Conservation (phyloP, 2,888 invertebrate genomes). For the Lasius platythorax region DNA sequence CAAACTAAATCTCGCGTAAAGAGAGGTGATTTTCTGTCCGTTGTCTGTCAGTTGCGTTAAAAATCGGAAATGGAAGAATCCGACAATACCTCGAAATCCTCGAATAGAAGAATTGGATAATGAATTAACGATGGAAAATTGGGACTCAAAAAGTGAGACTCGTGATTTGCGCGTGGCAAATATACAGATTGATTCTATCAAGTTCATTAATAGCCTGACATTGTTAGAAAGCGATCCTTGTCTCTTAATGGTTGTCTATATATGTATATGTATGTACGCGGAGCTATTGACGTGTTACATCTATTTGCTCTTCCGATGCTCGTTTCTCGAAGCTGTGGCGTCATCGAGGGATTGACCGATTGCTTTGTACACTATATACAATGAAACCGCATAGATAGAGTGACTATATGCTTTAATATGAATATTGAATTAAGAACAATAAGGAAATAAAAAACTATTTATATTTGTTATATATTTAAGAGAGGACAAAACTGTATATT, state of each 20-base stretch:
- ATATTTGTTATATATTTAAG: constrained; percentile 38
- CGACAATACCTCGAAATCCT: background rate
- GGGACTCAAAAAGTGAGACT: background rate
- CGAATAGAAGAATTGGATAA: background rate
- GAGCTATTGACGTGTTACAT: constrained; percentile 64
- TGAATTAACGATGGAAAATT: constrained; percentile 14
- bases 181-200: constrained; percentile 68
- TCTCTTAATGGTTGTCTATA: constrained; percentile 62
- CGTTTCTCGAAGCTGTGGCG: constrained; percentile 9
- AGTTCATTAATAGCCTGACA: constrained; percentile 69
- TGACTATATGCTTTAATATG: background rate
- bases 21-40: background rate
- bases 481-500: constrained; percentile 62
- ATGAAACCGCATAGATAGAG: background rate
- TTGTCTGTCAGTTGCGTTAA: background rate
- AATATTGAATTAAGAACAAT: background rate
- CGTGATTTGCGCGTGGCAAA: constrained; percentile 44
- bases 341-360: background rate
- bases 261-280: constrained; percentile 43
- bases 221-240: constrained; percentile 73
- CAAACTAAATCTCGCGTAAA: background rate
- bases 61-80: background rate
- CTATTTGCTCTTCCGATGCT: constrained; percentile 43
- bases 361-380: constrained; percentile 36
- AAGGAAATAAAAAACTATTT: constrained; percentile 35